Evolutionary conservation across 2,888 invertebrate species (phyloP).

Genomic region (Cryptocephalus moraei): DNA sequence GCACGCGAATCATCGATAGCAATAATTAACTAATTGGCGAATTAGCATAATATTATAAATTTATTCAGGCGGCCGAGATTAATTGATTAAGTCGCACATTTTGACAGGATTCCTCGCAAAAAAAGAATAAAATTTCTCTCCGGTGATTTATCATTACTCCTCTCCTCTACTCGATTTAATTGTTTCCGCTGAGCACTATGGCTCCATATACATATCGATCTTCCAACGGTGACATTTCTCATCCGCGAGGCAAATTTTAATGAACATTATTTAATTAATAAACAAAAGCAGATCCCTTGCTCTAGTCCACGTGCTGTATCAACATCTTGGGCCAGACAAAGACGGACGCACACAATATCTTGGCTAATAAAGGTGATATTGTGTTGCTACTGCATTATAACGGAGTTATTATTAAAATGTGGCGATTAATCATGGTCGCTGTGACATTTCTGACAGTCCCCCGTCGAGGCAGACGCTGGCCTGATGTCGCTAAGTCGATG

Average conservation of each 20-base stretch:
- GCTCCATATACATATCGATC: no score
- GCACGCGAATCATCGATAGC: conserved; percentile 40
- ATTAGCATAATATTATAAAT: conserved; percentile 30
- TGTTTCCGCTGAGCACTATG: no score
- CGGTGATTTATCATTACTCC: no score
- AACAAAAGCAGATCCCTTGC: no score
- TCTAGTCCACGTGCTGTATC: no score
- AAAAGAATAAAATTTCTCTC: neutral
- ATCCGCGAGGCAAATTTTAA: no score
- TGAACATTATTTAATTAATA: no score
- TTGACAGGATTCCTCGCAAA: neutral
- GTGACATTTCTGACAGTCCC: conserved; percentile 34
- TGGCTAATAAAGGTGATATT: neutral
- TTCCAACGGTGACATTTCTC: no score
- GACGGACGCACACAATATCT: no score
- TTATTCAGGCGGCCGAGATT: neutral
- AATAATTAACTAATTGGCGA: conserved; percentile 39
- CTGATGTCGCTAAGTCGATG: conserved; percentile 23
- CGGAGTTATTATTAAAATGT: conserved; percentile 42
- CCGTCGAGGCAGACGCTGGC: conserved; percentile 18
- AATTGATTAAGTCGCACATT: neutral
- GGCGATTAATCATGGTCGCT: conserved; percentile 38
- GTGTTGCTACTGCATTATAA: conserved; percentile 27
- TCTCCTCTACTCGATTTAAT: no score
- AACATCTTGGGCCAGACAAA: no score